Evolutionary conservation across 2,888 invertebrate genomes (phyloP).

Genomic region (Stenchaetothrips biformis): DNA sequence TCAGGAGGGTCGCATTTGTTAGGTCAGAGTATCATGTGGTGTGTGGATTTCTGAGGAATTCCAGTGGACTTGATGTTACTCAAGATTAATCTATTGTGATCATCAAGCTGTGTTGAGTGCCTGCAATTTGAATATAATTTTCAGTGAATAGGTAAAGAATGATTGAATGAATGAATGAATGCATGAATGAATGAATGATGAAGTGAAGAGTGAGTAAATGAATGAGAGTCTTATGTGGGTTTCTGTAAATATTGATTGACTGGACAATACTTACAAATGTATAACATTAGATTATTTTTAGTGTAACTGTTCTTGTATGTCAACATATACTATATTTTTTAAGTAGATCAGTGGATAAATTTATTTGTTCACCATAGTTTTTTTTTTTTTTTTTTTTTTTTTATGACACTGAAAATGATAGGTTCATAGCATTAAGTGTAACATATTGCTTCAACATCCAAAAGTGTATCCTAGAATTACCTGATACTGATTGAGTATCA

Average conservation of each 20-base stretch:
- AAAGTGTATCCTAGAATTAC: no score
- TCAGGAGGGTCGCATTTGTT: neutral
- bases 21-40: neutral
- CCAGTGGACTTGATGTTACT: constrained; percentile 8
- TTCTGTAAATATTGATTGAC: constrained; percentile 21
- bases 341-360: no score
- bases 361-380: neutral
- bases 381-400: neutral
- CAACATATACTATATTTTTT: no score
- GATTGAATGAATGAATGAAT: neutral
- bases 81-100: constrained; percentile 15
- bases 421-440: no score
- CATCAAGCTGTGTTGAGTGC: constrained; percentile 22
- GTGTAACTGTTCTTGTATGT: neutral
- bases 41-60: neutral
- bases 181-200: no score
- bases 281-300: neutral
- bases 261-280: constrained; percentile 7
- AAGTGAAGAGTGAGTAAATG: neutral
- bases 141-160: neutral
- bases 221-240: neutral
- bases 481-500: no score
- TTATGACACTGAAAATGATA: neutral
- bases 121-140: neutral
- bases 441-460: no score